Base-by-base conservation (phyloP, 2,888 invertebrate species). In the Amiota minor region DNA sequence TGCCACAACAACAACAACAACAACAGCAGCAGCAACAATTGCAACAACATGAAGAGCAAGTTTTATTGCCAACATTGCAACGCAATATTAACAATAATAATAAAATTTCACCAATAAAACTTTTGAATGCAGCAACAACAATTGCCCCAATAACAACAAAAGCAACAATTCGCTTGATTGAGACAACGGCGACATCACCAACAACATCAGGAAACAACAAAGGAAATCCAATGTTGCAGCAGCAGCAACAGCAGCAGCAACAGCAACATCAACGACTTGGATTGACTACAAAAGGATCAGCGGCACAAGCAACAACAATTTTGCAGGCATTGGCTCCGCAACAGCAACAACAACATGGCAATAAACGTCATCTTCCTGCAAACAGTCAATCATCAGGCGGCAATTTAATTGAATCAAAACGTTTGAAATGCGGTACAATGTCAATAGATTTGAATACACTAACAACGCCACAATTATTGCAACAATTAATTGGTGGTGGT, bases 391-490 rank as follows among this genome's bases (percentile, higher is more conserved):
- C 79, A 9, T 72, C 80, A 35, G 77, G 79, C 10, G 75, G 79
- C 3, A 80, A 78, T 45, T 74, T 81, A 11, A 76, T 85, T 55
- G 89, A 89, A 59, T 80, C 87, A 8, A 89, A 89, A 79, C 88
- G 88, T 72, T 76, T 88, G 72, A 89, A 88, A 82, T 87, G 87
- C 78, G 78, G 76, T 56, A 75, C 83, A 53, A 72, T 82, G 70
- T 76, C 72, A 50, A 81, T 84, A 23, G 88, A 89, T 67, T 78
- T 86, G 79, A 86, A 86, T 68, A 23, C 53, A 8, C 4, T 68
- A 10, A 76, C 83, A 69, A 83, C 90, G 46, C 86, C 92, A 8
- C 92, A 93, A 81, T 88, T 93, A 62, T 81, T 93, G 35, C 93
- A 93, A 76, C 92, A 93, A 81, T 86, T 93, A 64, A 93, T 93